Base-by-base conservation (phyloP, 1,140 invertebrate genomes). In the Psilanteris sp. region DNA sequence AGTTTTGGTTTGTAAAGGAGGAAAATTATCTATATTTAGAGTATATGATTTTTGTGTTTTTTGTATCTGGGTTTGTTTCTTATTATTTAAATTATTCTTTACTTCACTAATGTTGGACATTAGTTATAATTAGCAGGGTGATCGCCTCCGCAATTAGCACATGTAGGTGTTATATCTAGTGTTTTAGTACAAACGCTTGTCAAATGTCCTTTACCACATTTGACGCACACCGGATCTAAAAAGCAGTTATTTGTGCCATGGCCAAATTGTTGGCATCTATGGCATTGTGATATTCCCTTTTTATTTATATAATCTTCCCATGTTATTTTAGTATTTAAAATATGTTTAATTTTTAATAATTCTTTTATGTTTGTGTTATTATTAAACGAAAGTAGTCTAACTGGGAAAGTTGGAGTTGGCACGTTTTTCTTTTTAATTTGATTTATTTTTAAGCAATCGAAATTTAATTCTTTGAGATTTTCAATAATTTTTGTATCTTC, bases 251-350 rank as follows among this genome's bases (percentile, higher is more conserved):
- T 4, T 0, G 68, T 32, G 0, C 11, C 29, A 24, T 77, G 68
- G 0, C 59, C 54, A 11, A 59, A 64, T 0, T 16, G 6, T 41
- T 77, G 74, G 22, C 78, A 77, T 3, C 31, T 22, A n/a, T 66
- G 50, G 34, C 71, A 78, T 9, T 71, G 71, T 0, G 76, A 22
- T 1, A 46, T 24, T n/a, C 24, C 14, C 24, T 31, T 52, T 37
- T 41, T 39, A 11, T 75, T 75, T 4, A 29, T 36, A 7, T 76
- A 72, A 18, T 54, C 18, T 36, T 77, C 52, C 68, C 72, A 78
- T 1, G 15, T 31, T 1, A 71, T 22, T 62, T 24, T 54, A 1
- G 37, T 39, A 5, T 36, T 4, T 4, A 8, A 13, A 2, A 78
- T 26, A 0, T 6, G 1, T 29, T 50, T 54, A 0, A 67, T 44